phyloP scores from a whole-genome alignment of 2,888 invertebrate genomes.

The Molanna angustata region DNA sequence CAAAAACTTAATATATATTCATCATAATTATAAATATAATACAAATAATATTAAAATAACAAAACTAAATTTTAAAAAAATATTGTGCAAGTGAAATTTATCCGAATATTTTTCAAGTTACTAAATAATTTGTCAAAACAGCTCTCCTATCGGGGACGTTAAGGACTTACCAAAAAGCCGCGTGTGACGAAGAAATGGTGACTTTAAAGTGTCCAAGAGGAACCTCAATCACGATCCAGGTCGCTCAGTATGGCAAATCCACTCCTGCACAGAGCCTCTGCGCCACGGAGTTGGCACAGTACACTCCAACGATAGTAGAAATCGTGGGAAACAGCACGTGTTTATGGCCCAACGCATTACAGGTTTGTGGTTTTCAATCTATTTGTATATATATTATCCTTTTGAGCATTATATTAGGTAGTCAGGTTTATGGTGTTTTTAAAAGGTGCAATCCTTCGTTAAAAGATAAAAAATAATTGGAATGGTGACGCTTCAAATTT shows the following conservation, averaged over 20 bases:
- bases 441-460: too few species aligned
- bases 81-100: not conserved
- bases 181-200: constrained; percentile 89
- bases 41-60: too few species aligned
- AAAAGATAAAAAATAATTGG: too few species aligned
- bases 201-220: constrained; percentile 85
- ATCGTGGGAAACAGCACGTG: constrained; percentile 66
- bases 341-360: constrained; percentile 72
- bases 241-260: constrained; percentile 85
- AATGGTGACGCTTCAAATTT: too few species aligned
- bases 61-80: too few species aligned
- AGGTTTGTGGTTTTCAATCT: constrained; percentile 57
- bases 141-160: constrained; percentile 88
- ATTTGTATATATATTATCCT: too few species aligned
- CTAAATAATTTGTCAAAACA: constrained; percentile 43
- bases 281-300: constrained; percentile 51
- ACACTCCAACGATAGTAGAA: constrained; percentile 52
- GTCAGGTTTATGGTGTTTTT: too few species aligned
- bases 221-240: constrained; percentile 86
- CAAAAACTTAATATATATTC: too few species aligned
- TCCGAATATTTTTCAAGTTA: not conserved
- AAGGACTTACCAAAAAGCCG: constrained; percentile 85
- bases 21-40: too few species aligned
- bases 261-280: constrained; percentile 50
- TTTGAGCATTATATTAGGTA: too few species aligned